Base-by-base conservation (phyloP, 1,140 invertebrate genomes). In the Pogonognathellus flavescens region DNA sequence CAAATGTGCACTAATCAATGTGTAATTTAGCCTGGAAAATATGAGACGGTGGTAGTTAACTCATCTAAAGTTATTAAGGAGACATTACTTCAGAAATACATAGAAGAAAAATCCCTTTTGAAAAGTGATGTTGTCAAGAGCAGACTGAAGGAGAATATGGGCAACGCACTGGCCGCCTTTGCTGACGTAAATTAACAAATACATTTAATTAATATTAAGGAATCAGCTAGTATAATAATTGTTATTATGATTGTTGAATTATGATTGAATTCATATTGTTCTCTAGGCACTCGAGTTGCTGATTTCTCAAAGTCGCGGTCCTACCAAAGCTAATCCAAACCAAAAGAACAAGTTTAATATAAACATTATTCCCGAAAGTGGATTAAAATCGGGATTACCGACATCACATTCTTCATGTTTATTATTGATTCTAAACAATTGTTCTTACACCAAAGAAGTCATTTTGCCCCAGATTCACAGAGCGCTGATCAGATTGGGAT, bases 361-460 rank as follows among this genome's bases (percentile, higher is more conserved):
- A 0, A 84, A 53, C 11, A 53, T 14, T 9, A 53, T 53, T 20
- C 50, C n/a, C 16, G 66, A 55, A 11, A 62, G 31, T 1, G 62
- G 25, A 57, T 52, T 49, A 14, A 82, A 83, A 66, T 81, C 80
- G 13, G 87, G 87, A 50, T 82, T 57, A 82, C 84, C 84, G 7
- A 93, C 92, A 62, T 95, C 94, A 93, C 84, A 89, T 25, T 95
- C 96, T 89, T 93, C 95, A 88, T 93, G 95, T 50, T 92, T 98
- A 83, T 92, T 98, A 22, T 95, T 97, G 80, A 95, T 96, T 60
- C 92, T 97, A 76, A 96, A 96, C 89, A 98, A 99, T 91, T 97
- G 96, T 91, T 94, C 94, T 66, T 97, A 96, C 90, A 96, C 95
- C 8, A 91, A 94, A 53, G 93, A 94, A 80, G 92, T 93, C 57